phyloP scores from a whole-genome alignment of 2,113 vertebrate species.

The Hyperopisus bebe region DNA sequence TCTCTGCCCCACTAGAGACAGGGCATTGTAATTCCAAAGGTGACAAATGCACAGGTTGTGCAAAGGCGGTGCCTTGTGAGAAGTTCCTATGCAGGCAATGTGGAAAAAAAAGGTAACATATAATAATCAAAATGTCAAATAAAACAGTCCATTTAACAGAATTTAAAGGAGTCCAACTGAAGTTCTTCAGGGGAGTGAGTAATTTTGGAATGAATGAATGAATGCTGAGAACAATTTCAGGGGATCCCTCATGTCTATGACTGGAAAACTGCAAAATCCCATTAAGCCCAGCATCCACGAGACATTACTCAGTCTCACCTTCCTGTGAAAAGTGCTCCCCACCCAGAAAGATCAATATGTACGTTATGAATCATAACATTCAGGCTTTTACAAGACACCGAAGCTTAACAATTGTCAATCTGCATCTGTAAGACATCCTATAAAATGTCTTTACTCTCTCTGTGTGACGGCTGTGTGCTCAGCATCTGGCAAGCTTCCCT shows the following conservation, averaged over 20 bases:
- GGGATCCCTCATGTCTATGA: not conserved
- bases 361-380: not conserved
- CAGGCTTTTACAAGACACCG: constrained; percentile 13
- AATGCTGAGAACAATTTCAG: not conserved
- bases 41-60: not conserved
- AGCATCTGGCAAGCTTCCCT: not conserved
- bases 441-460: constrained; percentile 13
- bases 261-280: not conserved
- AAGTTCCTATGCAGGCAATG: not conserved
- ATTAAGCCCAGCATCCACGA: not conserved
- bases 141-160: not conserved
- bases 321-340: not conserved
- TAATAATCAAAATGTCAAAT: not conserved
- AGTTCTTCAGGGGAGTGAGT: not conserved
- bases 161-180: not conserved
- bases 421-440: constrained; percentile 22
- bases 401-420: constrained; percentile 14
- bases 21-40: not conserved
- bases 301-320: not conserved
- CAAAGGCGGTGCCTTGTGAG: not conserved
- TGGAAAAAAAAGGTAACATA: not conserved
- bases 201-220: not conserved
- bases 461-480: not conserved
- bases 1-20: not conserved
- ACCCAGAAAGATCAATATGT: not conserved